phyloP scores from a whole-genome alignment of 64 coral and sea anemone genomes.

The Pocillopora damicornis region DNA sequence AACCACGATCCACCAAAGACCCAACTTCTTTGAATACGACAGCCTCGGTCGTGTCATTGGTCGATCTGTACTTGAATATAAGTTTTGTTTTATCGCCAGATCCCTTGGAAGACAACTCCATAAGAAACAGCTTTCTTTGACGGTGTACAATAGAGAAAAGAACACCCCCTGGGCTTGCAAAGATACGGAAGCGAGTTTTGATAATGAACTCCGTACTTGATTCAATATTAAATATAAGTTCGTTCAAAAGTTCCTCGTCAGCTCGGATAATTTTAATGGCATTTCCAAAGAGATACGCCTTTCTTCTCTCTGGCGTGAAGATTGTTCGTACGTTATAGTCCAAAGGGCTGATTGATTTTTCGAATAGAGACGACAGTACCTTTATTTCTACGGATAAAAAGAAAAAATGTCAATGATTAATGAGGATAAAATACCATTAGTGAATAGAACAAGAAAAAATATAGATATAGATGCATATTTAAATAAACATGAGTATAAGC shows the following conservation, averaged over 20 bases:
- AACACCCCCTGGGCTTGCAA: neutral
- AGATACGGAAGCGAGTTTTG: neutral
- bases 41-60: constrained; percentile 24
- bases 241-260: constrained; percentile 21
- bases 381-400: constrained; percentile 12
- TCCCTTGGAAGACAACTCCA: constrained; percentile 51
- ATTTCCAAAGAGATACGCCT: constrained; percentile 9
- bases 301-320: neutral
- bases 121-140: constrained; percentile 37
- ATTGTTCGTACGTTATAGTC: neutral
- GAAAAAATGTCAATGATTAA: neutral
- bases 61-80: constrained; percentile 57
- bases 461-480: neutral
- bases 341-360: neutral
- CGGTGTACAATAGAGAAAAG: constrained; percentile 74
- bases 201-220: constrained; percentile 38
- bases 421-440: neutral
- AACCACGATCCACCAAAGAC: constrained; percentile 36
- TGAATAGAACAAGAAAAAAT: neutral
- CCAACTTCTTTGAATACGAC: constrained; percentile 55
- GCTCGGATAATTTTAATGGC: neutral
- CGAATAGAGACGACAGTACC: neutral
- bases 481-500: too few species aligned
- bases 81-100: constrained; percentile 33
- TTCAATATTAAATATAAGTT: constrained; percentile 40